Evolutionary conservation across 2,113 vertebrate species (phyloP), one percentile per base, ranked within the genome.

Genomic region (Heteronetta atricapilla): DNA sequence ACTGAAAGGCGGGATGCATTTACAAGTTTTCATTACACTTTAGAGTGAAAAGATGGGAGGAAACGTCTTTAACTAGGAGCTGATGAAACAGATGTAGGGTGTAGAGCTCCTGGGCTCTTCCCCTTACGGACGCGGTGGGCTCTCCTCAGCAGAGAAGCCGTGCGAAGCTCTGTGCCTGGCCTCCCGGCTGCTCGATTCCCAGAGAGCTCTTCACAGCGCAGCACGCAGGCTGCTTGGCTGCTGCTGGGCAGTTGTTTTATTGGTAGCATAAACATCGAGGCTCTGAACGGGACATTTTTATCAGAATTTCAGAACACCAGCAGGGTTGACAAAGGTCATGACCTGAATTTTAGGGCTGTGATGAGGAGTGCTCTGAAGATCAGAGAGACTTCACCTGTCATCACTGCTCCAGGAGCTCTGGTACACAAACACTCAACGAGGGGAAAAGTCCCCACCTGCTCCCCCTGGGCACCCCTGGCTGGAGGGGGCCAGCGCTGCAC

Each of bases 381-480:
- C 53, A 62, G 46, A 50, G 67, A 19, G 36, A 26, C 8, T 26
- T 86, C 14, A 8, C 40, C 26, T 60, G 22, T 26, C 34, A 29
- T 64, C 1, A 2, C n/a, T 67, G 36, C 38, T 10, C 8, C 79
- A 53, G n/a, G 67, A 85, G 5, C 31, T 63, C 3, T 12, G 25
- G 19, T 56, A 33, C 53, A 46, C 13, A 1, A 0, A 0, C 15
- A 12, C 42, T 26, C 31, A 33, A n/a, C 3, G 11, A 6, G 12
- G 36, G 59, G 8, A 2, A 2, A 14, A 31, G 8, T 40, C 21
- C 40, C 40, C 8, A 2, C 36, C 66, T 70, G 20, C 33, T 34
- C 21, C 16, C 3, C 0, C 11, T 76, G 31, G 48, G 53, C 70
- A 74, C 33, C 67, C 21, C 62, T 1, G 13, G 33, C 38, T 8